Evolutionary conservation across 2,113 vertebrate genomes (phyloP), one percentile per base, ranked within the genome.

Genomic region (Pardalotus punctatus): DNA sequence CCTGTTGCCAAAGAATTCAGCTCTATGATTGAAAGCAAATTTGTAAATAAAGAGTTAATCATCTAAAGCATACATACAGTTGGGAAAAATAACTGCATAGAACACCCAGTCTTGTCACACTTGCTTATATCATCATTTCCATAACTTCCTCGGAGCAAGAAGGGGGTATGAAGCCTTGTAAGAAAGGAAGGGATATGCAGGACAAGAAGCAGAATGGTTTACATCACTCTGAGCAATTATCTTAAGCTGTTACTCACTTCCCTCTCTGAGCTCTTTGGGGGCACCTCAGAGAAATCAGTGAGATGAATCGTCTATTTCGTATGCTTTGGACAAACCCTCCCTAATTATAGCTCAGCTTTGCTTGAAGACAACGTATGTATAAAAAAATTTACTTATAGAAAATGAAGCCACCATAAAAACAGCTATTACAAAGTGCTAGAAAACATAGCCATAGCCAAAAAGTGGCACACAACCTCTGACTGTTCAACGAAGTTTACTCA

Each of bases 131-230:
- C 65, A 70, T 58, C 77, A 80, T 77, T 54, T 92, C 20, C 43
- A 27, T 76, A 86, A 86, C 8, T 54, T 80, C 60, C 69, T 91
- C 7, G 1, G 50, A 94, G 60, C 65, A 88, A 85, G 54, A 38
- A 48, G 14, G 4, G 50, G 3, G 15, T 88, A 29, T 70, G 38
- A 72, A 57, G 76, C 69, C 54, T 90, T 78, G 74, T 74, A 96
- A 93, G 53, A 81, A 87, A 92, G 66, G 51, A 90, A 38, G 3
- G 35, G 24, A 57, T 71, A 35, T 82, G 57, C 43, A 67, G 65
- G 70, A 93, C 70, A 85, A 90, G 57, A 87, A 93, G 43, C 88
- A 93, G 85, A 92, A 92, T 85, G 29, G 22, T 87, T 92, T 92
- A 62, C 33, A 54, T 88, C 51, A 62, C 43, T 53, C 65, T 56